Conservation (phyloP, 2,888 invertebrate species). For the Cryptosula pallasiana region DNA sequence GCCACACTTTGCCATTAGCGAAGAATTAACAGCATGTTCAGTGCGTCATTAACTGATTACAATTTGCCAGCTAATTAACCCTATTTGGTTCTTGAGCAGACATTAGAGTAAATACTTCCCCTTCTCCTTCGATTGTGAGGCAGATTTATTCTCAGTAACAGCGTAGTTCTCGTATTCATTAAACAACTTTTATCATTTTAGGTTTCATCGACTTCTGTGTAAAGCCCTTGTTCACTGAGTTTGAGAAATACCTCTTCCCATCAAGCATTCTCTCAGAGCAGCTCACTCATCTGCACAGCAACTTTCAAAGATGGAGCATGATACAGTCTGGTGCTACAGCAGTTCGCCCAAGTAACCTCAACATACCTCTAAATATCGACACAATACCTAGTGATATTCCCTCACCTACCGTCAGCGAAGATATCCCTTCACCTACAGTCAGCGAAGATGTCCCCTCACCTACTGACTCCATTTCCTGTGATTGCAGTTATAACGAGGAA, state of each 20-base stretch:
- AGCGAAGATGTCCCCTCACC: background rate
- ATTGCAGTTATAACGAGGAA: background rate
- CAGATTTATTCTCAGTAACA: too few species aligned
- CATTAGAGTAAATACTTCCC: slow-evolving; percentile 6
- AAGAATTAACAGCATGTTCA: background rate
- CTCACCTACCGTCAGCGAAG: background rate
- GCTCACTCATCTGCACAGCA: slow-evolving; percentile 61
- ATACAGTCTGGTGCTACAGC: slow-evolving; percentile 27
- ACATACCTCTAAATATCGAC: background rate
- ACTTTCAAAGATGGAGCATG: slow-evolving; percentile 35
- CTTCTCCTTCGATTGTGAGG: background rate
- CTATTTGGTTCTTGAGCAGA: background rate
- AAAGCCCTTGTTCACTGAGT: slow-evolving; percentile 74
- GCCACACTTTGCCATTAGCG: background rate
- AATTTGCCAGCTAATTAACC: background rate
- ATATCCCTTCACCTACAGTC: slow-evolving; percentile 1
- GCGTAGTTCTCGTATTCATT: too few species aligned
- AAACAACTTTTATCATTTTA: too few species aligned
- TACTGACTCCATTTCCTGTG: background rate
- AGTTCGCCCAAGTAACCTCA: background rate
- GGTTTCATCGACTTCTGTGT: slow-evolving; percentile 77
- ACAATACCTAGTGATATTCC: background rate
- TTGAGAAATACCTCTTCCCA: slow-evolving; percentile 68
- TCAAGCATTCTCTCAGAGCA: slow-evolving; percentile 65
- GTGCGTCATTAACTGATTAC: background rate